Base-by-base conservation (phyloP, 2,113 vertebrate species). In the Malaclemys terrapin region DNA sequence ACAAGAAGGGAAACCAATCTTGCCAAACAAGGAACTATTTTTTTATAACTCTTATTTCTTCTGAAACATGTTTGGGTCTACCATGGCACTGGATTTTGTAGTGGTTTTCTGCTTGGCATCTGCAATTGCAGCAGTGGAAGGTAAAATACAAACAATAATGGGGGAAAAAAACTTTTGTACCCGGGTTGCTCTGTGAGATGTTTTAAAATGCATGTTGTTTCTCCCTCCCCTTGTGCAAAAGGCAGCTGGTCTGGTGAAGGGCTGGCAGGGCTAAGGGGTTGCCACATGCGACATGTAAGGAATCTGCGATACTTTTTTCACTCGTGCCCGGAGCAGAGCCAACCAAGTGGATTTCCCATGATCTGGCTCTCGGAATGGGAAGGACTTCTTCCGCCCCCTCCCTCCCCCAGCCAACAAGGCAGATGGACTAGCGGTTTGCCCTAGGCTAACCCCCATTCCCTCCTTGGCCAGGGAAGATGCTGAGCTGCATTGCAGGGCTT, bases 91-190 rank as follows among this genome's bases (percentile, higher is more conserved):
- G 98, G 97, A 98, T 97, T 95, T 97, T 96, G 96, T 98, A 93
- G 97, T 98, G 96, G 96, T 98, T 85, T 95, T 98, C 89, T 97
- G 98, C 95, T 92, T 98, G 98, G 98, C 98, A n/a, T 97, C 98
- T 76, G 97, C 98, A 92, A 97, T 95, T 92, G 97, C 97, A 88
- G 98, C 98, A 24, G 98, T 98, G 97, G 98, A 98, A 98, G 98
- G 98, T 98, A 91, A 97, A 76, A 88, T 69, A 54, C 80, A 85
- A 84, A 76, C 65, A 42, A 78, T 29, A 5, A 19, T 1, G 22
- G 83, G 76, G 11, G 42, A 9, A 8, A 38, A 52, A 90, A 86
- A 89, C 82, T 96, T 88, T 90, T 87, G 31, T 42, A 42, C 19
- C 47, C 5, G 53, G 65, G 10, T 84, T n/a, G 83, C 38, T 85